A percentile compares a stretch with the other conserved stretches of the same genome.
Conservation (phyloP, 1,140 invertebrate genomes). For the Meloidogyne floridensis region DNA sequence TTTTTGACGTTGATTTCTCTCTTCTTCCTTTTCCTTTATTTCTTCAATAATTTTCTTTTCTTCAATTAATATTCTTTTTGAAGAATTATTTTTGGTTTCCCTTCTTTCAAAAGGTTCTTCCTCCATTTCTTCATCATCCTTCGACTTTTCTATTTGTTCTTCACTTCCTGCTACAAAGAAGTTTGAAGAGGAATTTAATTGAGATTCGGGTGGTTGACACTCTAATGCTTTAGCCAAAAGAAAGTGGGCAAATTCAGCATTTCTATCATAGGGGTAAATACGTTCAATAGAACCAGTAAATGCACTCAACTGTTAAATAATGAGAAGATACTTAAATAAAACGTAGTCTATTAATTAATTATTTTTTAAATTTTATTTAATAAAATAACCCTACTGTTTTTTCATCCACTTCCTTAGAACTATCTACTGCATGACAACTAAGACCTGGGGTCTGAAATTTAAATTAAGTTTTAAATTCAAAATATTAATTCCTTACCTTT, state of each 20-base stretch:
- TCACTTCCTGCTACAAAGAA: not conserved
- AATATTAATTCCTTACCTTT: conserved; percentile 13
- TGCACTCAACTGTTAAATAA: conserved; percentile 25
- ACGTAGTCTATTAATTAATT: not conserved
- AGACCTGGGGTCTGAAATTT: conserved; percentile 39
- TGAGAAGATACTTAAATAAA: not conserved
- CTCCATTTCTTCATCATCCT: not conserved
- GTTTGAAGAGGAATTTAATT: not conserved
- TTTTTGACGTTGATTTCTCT: not conserved
- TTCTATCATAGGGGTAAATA: conserved; percentile 53
- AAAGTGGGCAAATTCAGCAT: conserved; percentile 55
- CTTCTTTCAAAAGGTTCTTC: conserved; percentile 9
- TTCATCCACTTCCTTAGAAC: conserved; percentile 47
- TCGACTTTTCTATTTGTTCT: conserved; percentile 33
- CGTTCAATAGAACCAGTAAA: conserved; percentile 50
- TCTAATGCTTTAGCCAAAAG: conserved; percentile 39
- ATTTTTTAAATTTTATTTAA: not conserved
- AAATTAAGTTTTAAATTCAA: not conserved
- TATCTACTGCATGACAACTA: conserved; percentile 51
- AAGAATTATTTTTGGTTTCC: not conserved
- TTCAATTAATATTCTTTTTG: not conserved
- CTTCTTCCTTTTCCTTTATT: not conserved
- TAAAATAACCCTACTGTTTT: conserved; percentile 22
- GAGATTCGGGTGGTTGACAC: conserved; percentile 13
- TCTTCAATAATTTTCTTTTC: not conserved